phyloP scores from a whole-genome alignment of 2,797 vertebrate genomes.

The Anabacerthia variegaticeps region DNA sequence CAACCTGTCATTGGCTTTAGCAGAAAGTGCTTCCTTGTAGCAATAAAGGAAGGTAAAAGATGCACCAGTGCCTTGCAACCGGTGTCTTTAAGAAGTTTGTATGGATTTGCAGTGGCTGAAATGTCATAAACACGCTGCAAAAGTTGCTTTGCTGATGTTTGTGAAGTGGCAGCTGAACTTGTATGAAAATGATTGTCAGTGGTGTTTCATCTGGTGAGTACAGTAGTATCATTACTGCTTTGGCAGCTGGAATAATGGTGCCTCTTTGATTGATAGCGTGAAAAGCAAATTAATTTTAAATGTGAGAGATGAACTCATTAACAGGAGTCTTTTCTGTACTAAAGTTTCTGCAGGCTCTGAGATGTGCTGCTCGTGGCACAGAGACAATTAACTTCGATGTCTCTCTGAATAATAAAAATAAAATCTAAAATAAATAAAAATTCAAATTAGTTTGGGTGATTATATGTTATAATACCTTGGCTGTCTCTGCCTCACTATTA shows the following conservation, averaged over 20 bases:
- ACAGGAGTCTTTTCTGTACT: neutral
- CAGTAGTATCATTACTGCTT: neutral
- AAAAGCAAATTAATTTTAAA: slow-evolving; percentile 14
- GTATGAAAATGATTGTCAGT: neutral
- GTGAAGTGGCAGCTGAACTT: neutral
- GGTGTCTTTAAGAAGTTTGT: neutral
- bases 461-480: neutral
- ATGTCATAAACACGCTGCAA: neutral
- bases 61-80: neutral
- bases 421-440: neutral
- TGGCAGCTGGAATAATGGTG: neutral
- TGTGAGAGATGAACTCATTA: neutral
- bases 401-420: neutral
- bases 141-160: neutral
- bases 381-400: neutral
- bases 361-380: neutral
- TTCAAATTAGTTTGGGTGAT: neutral
- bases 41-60: neutral
- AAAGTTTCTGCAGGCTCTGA: neutral
- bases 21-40: neutral
- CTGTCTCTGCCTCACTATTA: neutral
- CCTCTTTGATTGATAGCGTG: neutral
- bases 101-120: neutral
- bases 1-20: neutral
- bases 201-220: neutral